Base-by-base conservation (phyloP, 1,140 invertebrate species). In the Leptonema lineaticorne region DNA sequence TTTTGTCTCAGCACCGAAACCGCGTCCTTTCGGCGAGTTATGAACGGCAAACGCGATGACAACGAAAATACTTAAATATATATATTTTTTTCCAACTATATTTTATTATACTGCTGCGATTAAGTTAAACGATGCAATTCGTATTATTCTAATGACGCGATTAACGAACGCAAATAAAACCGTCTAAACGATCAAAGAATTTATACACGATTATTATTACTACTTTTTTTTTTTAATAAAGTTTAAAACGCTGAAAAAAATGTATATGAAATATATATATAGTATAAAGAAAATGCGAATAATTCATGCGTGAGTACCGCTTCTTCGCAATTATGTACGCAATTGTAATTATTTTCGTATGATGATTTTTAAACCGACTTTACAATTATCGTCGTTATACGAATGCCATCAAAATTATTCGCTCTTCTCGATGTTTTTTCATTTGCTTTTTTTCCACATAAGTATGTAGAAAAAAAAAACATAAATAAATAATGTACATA, bases 11-110 rank as follows among this genome's bases (percentile, higher is more conserved):
- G 27, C 46, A 18, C 26, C 11, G 27, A 26, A 2, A 48, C 37
- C 26, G 50, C 37, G 62, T 24, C 45, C 46, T 29, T n/a, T 64
- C 16, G 41, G 46, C 62, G 62, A 64, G 62, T 64, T 64, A 50
- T 50, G 41, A 64, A 50, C 41, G 26, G 26, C 59, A 28, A 59
- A 59, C 18, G 57, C 22, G 59, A 62, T 62, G 62, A 53, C 50
- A 53, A 53, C 50, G 4, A 53, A 29, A 33, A 59, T 11, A 27
- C 53, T 41, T 41, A 41, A 41, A 41, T n/a, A n/a, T n/a, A n/a
- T n/a, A 11, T 41, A 41, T 41, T 41, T 41, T 41, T 41, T 41
- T 2, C 16, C 11, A 41, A 41, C 3, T n/a, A n/a, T n/a, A n/a
- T n/a, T n/a, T n/a, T n/a, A n/a, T n/a, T n/a, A n/a, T n/a, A n/a